Base-by-base conservation (phyloP, 1,140 invertebrate genomes). In the Drosophila mojavensis region DNA sequence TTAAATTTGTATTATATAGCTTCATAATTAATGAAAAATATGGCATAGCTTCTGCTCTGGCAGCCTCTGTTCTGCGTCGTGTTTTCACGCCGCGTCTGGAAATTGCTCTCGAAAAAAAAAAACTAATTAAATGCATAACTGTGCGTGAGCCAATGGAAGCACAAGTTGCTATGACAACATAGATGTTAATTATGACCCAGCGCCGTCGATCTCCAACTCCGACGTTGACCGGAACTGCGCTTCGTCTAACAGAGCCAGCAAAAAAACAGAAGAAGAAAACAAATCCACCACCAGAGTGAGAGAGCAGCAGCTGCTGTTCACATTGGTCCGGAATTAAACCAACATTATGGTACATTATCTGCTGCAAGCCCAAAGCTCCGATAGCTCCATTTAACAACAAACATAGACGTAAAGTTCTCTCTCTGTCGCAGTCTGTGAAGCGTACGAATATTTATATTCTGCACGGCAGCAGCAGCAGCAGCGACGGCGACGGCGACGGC, bases 291-390 rank as follows among this genome's bases (percentile, higher is more conserved):
- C 66, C 65, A 68, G 11, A 39, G 36, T 39, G 36, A 39, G 36
- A 39, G 36, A 36, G 24, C 24, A 33, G 50, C 53, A 60, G 33
- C 54, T 53, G 56, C 59, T 58, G 55, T 13, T 15, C 20, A 47
- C 39, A 66, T 75, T 72, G 82, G 79, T 64, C 64, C 10, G 66
- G 70, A 74, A 77, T 82, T 88, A 82, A 75, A 50, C 61, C 68
- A 60, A 64, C 65, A 88, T 88, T 88, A 88, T 73, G 76, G 72
- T 71, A 86, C 76, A 86, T 83, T 86, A 86, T 79, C 79, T 79
- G 79, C 62, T 75, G 50, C 66, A 62, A 59, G 65, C 41, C 63
- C 55, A 80, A 58, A 24, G 43, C 79, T 28, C 50, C 79, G 64
- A 77, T 63, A 79, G 76, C 83, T 83, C 47, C 75, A 82, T 64